Evolutionary conservation across 2,797 vertebrate genomes (phyloP).

Genomic region (Microtus californicus): DNA sequence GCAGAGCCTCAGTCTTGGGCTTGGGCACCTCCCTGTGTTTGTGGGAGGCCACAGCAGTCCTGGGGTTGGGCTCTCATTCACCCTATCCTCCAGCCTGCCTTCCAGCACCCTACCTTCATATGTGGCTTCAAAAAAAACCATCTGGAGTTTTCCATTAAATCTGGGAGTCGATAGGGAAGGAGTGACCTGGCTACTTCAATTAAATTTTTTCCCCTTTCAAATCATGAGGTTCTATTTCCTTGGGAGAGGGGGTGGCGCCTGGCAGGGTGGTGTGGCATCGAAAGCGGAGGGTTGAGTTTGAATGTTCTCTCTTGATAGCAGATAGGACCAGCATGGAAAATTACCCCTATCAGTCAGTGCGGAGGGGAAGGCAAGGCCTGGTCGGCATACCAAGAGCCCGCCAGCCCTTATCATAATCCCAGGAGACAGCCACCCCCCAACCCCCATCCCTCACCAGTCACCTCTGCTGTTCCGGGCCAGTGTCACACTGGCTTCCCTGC

Average conservation of each 20-base stretch:
- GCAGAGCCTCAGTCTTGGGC: conserved; percentile 17
- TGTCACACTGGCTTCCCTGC: conserved; percentile 76
- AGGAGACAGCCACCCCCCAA: conserved; percentile 30
- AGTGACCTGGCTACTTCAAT: conserved; percentile 79
- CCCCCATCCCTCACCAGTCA: conserved; percentile 51
- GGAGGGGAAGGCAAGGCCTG: conserved; percentile 68
- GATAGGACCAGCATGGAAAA: conserved; percentile 85
- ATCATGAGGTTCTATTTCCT: conserved; percentile 81
- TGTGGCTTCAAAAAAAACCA: conserved; percentile 1
- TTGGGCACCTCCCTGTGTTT: not conserved
- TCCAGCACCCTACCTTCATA: not conserved
- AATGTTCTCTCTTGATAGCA: conserved; percentile 85
- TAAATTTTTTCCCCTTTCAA: conserved; percentile 79
- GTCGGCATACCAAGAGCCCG: conserved; percentile 80
- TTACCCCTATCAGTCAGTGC: conserved; percentile 71
- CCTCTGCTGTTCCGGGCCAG: conserved; percentile 78
- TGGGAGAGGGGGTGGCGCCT: conserved; percentile 69
- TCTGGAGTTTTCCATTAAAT: conserved; percentile 77
- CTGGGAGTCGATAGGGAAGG: conserved; percentile 52
- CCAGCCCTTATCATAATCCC: conserved; percentile 83
- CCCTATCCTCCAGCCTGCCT: not conserved
- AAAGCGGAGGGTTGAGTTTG: conserved; percentile 58
- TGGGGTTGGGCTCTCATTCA: not conserved
- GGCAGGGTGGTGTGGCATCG: conserved; percentile 56
- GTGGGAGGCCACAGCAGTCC: not conserved